Base-by-base conservation (phyloP, 2,113 vertebrate genomes). In the Narcine bancroftii region DNA sequence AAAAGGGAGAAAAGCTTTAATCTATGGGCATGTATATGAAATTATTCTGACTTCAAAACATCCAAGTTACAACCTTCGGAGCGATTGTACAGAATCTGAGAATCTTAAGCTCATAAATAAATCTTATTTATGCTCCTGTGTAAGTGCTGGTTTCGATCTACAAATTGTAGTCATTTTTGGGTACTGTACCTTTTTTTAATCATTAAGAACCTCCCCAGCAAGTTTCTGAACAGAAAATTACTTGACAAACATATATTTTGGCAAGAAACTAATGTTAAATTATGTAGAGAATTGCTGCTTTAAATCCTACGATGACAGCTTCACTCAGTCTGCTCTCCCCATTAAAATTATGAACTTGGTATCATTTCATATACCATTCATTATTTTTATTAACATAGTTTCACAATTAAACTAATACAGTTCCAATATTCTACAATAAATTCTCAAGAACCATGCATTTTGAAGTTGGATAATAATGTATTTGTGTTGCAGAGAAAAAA, bases 11-110 rank as follows among this genome's bases (percentile, higher is more conserved):
- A 53, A 85, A 85, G 17, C n/a, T 2, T 19, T 5, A n/a, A 17
- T 60, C 36, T 75, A 39, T 42, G 53, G 33, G 81, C 17, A 85
- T 85, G 50, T 85, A 36, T 60, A 53, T n/a, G 36, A 56, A 85
- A 60, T 85, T 85, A 60, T 60, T 87, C 81, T 87, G 81, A 60
- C 36, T 60, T 87, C 15, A 60, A 87, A 60, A 87, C 13, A n/a
- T 87, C 56, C 60, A 87, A 60, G 60, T 15, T 60, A 3, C 56
- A 60, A 17, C 33, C 36, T 87, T 87, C 21, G 60, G 60, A 21
- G 5, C 17, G 50, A 60, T 85, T n/a, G n/a, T n/a, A n/a, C n/a
- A n/a, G 11, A 33, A 85, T 81, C 45, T 21, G 60, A 60, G 11
- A 36, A 85, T 5, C 81, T 26, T 85, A 15, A 60, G 50, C n/a